Percentiles rank a stretch among this genome's conserved stretches.
phyloP scores from a whole-genome alignment of 2,797 vertebrate species.

The Eutrigla gurnardus region DNA sequence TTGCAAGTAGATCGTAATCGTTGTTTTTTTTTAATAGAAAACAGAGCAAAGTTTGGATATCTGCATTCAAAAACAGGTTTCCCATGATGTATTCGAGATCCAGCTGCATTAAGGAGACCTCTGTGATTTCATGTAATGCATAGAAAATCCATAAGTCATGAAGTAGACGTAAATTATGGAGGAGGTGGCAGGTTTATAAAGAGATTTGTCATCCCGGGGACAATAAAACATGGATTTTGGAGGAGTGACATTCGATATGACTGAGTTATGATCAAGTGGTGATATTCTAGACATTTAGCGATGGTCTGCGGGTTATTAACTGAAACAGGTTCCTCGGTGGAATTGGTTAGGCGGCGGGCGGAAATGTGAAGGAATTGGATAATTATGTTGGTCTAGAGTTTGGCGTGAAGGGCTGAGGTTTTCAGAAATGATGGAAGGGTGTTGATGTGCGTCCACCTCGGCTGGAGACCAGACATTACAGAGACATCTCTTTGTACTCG shows the following conservation, averaged over 20 bases:
- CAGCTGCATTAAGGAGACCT: conserved; percentile 1
- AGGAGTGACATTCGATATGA: conserved; percentile 7
- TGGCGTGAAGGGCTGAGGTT: background rate
- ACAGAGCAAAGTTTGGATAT: background rate
- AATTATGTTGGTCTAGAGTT: conserved; percentile 6
- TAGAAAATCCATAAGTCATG: conserved; percentile 10
- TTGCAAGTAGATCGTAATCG: background rate
- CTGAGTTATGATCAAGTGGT: background rate
- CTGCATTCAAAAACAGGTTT: background rate
- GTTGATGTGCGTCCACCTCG: background rate
- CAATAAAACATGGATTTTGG: conserved; percentile 10
- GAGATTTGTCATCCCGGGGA: background rate
- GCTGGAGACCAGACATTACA: background rate
- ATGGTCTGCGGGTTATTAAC: conserved; percentile 10
- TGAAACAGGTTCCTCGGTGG: background rate
- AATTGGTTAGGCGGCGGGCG: background rate
- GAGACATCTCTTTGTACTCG: conserved; percentile 20
- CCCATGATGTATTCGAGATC: background rate
- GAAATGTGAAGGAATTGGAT: conserved; percentile 8
- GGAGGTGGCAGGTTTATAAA: conserved; percentile 22
- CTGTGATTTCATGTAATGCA: background rate
- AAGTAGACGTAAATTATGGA: conserved; percentile 4
- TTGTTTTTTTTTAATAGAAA: background rate
- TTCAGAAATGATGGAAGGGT: background rate
- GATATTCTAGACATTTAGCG: conserved; percentile 11